Percentiles rank a stretch among this genome's conserved stretches.
Evolutionary conservation across 2,888 invertebrate genomes (phyloP).

Genomic region (Gerosis bhagava): DNA sequence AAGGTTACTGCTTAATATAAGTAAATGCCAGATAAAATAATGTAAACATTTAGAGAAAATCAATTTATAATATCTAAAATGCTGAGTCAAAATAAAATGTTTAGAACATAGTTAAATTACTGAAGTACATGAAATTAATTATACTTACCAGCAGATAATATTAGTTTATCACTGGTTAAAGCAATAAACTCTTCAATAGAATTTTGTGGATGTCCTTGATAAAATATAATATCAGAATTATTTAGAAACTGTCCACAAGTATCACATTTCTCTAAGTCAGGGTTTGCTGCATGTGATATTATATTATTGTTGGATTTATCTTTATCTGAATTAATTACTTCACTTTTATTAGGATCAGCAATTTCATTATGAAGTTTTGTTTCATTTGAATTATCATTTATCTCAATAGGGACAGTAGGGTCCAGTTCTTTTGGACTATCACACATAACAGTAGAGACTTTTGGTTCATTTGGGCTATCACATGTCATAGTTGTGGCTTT

Average conservation of each 20-base stretch:
- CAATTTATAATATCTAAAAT: too few species aligned
- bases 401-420: too few species aligned
- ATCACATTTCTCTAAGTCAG: slow-evolving; percentile 62
- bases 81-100: too few species aligned
- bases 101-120: too few species aligned
- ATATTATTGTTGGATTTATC: neutral
- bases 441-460: too few species aligned
- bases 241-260: slow-evolving; percentile 72
- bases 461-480: too few species aligned
- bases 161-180: slow-evolving; percentile 87
- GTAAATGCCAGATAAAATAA: too few species aligned
- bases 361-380: neutral
- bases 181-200: slow-evolving; percentile 90
- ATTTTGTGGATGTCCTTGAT: slow-evolving; percentile 89
- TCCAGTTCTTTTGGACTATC: too few species aligned
- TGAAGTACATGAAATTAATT: too few species aligned
- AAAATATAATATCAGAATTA: slow-evolving; percentile 79
- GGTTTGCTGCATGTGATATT: slow-evolving; percentile 26
- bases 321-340: slow-evolving; percentile 15
- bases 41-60: too few species aligned
- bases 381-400: slow-evolving; percentile 24
- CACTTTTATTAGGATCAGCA: slow-evolving; percentile 16
- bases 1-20: too few species aligned
- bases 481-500: too few species aligned
- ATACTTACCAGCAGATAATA: slow-evolving; percentile 85